These are phyloP conservation scores for Drosophila longiperda DNA, from an alignment of 2,888 invertebrate species.

Conservation along the genomic window DNA sequence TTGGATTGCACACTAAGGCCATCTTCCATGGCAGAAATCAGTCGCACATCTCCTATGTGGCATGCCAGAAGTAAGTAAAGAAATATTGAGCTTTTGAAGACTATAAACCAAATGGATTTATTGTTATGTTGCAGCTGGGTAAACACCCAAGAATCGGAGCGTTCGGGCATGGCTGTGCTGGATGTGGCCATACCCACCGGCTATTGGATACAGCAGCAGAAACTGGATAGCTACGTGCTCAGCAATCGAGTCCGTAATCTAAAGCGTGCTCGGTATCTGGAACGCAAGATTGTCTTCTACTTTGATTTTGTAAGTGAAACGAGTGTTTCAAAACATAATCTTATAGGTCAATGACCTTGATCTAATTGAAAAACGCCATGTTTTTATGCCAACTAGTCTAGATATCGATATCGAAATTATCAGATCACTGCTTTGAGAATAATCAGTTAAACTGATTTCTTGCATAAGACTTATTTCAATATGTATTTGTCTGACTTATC, in stretches of 20 bases:
- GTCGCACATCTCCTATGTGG: conserved; percentile 94
- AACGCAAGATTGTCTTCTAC: conserved; percentile 95
- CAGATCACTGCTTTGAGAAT: not conserved
- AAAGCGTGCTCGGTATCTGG: conserved; percentile 92
- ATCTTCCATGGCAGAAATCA: conserved; percentile 95
- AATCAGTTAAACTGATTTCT: too few relatives aligned
- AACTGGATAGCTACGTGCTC: conserved; percentile 93
- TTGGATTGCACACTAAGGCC: conserved; percentile 90
- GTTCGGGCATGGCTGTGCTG: conserved; percentile 95
- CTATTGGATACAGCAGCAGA: conserved; percentile 95
- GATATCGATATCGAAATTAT: not conserved
- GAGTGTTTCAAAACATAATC: not conserved
- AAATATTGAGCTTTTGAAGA: not conserved
- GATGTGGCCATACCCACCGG: conserved; percentile 95
- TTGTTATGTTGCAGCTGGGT: conserved; percentile 88
- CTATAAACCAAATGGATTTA: not conserved
- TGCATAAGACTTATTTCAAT: too few relatives aligned
- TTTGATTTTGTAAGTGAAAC: conserved; percentile 93
- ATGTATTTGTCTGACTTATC: too few relatives aligned
- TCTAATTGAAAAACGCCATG: not conserved
- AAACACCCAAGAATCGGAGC: conserved; percentile 90
- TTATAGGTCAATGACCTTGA: not conserved
- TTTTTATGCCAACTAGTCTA: not conserved
- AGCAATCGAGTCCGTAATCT: conserved; percentile 92
- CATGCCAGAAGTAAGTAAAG: conserved; percentile 91